These are phyloP conservation scores for Porites evermanni DNA, from an alignment of 92 coral and sea anemone genomes.

Conservation along the genomic window DNA sequence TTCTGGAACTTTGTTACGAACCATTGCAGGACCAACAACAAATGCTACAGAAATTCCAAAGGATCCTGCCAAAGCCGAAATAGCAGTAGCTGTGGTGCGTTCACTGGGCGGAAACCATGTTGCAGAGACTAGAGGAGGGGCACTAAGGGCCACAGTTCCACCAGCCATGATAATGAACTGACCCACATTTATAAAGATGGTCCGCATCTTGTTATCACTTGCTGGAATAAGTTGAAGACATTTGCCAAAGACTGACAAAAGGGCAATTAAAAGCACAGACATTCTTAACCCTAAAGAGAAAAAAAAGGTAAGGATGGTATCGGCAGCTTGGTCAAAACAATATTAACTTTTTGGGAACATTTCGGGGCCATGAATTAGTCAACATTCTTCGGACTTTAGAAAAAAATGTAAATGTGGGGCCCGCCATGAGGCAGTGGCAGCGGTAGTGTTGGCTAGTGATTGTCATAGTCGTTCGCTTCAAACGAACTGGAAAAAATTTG, in stretches of 20 bases:
- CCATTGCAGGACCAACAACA: constrained; percentile 82
- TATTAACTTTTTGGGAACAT: too few species aligned
- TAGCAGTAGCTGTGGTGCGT: constrained; percentile 86
- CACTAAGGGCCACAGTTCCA: constrained; percentile 70
- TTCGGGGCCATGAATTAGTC: too few species aligned
- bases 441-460: too few species aligned
- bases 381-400: too few species aligned
- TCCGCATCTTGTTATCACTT: constrained; percentile 25
- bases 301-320: neutral
- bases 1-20: constrained; percentile 25
- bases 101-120: constrained; percentile 88
- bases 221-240: constrained; percentile 74
- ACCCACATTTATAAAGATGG: constrained; percentile 73
- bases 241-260: constrained; percentile 70
- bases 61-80: constrained; percentile 69
- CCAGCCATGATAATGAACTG: constrained; percentile 75
- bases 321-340: too few species aligned
- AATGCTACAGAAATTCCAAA: constrained; percentile 73
- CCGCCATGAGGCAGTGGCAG: too few species aligned
- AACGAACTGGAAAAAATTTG: too few species aligned
- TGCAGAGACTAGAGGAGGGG: constrained; percentile 85
- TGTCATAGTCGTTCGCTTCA: too few species aligned
- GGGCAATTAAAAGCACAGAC: constrained; percentile 72
- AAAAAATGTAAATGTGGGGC: too few species aligned
- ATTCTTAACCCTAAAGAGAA: constrained; percentile 69